A percentile compares a stretch with the other conserved stretches of the same genome.
phyloP scores from a whole-genome alignment of 2,797 vertebrate genomes.

The Silurus lanzhouensis region DNA sequence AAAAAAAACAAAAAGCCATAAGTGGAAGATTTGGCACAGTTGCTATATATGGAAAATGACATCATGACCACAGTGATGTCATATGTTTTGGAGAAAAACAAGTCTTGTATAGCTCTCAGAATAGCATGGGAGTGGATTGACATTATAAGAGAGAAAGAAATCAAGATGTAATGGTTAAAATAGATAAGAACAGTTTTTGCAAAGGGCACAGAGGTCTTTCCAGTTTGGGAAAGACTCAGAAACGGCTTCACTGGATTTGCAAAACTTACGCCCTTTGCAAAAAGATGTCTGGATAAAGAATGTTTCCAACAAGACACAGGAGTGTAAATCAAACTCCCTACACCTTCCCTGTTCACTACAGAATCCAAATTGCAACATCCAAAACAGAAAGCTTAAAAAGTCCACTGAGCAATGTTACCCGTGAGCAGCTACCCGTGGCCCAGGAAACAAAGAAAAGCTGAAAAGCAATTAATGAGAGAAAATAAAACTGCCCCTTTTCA shows the following conservation, averaged over 20 bases:
- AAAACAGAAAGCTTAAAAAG: background rate
- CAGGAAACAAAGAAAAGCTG: background rate
- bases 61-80: constrained; percentile 55
- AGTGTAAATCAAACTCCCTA: background rate
- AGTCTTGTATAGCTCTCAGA: constrained; percentile 38
- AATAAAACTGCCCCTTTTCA: constrained; percentile 43
- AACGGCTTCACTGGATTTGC: background rate
- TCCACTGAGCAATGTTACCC: background rate
- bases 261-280: too few species aligned
- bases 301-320: background rate
- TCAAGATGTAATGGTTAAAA: background rate
- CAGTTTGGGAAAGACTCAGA: background rate
- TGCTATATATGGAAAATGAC: constrained; percentile 47
- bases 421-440: too few species aligned
- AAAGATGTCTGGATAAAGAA: background rate
- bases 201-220: background rate
- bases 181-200: background rate
- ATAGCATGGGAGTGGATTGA: constrained; percentile 31
- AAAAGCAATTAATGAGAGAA: background rate
- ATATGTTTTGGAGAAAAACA: constrained; percentile 47
- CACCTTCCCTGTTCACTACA: background rate
- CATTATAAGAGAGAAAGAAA: background rate
- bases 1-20: background rate
- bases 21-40: constrained; percentile 29
- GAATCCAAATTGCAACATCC: background rate